Evolutionary conservation across 2,888 invertebrate species (phyloP), one percentile per base, ranked within the genome.

Genomic region (Lepidochitona cinerea): DNA sequence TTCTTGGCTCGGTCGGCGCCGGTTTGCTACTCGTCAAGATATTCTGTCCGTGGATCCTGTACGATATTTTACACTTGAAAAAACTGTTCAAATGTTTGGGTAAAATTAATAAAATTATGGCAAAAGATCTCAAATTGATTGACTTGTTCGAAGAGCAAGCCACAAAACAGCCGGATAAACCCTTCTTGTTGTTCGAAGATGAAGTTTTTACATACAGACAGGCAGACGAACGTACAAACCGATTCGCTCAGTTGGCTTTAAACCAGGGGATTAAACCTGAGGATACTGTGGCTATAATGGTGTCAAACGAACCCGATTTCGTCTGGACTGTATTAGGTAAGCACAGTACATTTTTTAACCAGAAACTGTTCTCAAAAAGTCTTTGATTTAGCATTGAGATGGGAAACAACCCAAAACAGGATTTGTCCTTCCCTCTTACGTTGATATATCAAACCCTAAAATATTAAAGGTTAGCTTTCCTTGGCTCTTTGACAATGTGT

Each of bases 251-350:
- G 69, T 78, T 83, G 37, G 81, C 83, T 6, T 53, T 73, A 41
- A 69, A 72, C 7, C 80, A 83, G 75, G 84, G 84, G 6, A 68
- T 88, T 0, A 77, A 80, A 35, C 52, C 71, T 14, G 85, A 84
- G 0, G 86, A 88, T 36, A 83, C 80, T 64, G 86, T 85, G 1
- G 88, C 87, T n/a, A 78, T 89, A 7, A 76, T 88, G 79, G 78
- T 85, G 14, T 70, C 80, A 59, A 89, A 89, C 78, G 83, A 84
- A 37, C 89, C 89, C 33, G 80, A 83, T 0, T 88, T 88, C 72
- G 75, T 89, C 1, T 89, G 88, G 88, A 87, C 85, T 18, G 83
- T 84, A 75, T 70, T 86, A 64, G 88, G 88, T 88, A 78, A 76
- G 82, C 65, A 29, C 29, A 32, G n/a, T n/a, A n/a, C n/a, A n/a